Base-by-base conservation (phyloP, 2,888 invertebrate species). In the Thecocarcelia acutangulata region DNA sequence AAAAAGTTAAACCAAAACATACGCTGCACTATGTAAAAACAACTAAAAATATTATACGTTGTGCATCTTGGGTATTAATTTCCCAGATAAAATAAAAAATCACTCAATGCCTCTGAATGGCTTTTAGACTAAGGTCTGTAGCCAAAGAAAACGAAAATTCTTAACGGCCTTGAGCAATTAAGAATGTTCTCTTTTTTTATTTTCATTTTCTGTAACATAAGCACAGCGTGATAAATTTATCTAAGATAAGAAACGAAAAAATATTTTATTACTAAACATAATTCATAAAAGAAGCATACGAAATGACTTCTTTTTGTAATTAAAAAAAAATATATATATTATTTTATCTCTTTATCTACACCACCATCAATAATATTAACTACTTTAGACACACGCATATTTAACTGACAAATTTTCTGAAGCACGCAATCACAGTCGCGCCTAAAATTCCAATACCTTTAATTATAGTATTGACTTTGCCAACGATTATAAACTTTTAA, bases 271-370 rank as follows among this genome's bases (percentile, higher is more conserved):
- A 28, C 19, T 50, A 66, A 42, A 68, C 19, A 59, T 42, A 19
- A 59, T 33, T 5, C 44, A 11, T 59, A 40, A n/a, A 58, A n/a
- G 46, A 56, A 46, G 24, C 64, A 74, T 28, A 64, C 37, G 40
- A 28, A 44, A 59, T 59, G 42, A n/a, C n/a, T 33, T 44, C 12
- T 75, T 46, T 54, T 46, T 15, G 19, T 66, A 64, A 73, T 52
- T 61, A 77, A 63, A 73, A 58, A 40, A 59, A 69, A n/a, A n/a
- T n/a, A n/a, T n/a, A 68, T 82, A 74, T 68, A 82, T 78, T 54
- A 82, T 78, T 74, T 78, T 61, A 69, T 78, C 63, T 74, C 52
- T 46, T 69, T 48, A 78, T 78, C 81, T 75, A 56, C 52, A 72
- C 59, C 70, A 78, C 69, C 54, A 80, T 64, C 77, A 68, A 56